These are phyloP conservation scores for Zeus faber DNA, from an alignment of 2,113 vertebrate genomes.

Conservation along the genomic window DNA sequence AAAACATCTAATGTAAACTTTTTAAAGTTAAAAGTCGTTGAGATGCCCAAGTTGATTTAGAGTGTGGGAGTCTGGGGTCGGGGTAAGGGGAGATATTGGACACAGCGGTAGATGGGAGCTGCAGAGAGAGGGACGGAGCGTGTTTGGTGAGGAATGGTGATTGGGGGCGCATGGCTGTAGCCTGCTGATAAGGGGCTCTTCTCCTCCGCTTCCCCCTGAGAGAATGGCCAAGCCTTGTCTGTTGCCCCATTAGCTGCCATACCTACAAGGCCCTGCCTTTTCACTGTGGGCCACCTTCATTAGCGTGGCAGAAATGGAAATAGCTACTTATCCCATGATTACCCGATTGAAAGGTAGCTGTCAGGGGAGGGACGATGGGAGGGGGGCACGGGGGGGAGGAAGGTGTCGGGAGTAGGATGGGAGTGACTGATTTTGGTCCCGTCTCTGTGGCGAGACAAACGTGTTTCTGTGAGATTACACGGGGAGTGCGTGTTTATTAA, in stretches of 20 bases:
- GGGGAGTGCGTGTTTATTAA: constrained; percentile 82
- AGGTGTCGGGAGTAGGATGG: constrained; percentile 50
- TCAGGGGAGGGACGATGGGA: constrained; percentile 80
- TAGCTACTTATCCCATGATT: constrained; percentile 84
- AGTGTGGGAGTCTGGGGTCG: too few species aligned
- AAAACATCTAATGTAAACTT: too few species aligned
- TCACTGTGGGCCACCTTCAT: constrained; percentile 85
- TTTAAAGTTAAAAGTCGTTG: too few species aligned
- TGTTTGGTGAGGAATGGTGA: constrained; percentile 67
- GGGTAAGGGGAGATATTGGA: too few species aligned
- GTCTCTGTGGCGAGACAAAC: constrained; percentile 81
- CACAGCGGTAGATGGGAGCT: too few species aligned
- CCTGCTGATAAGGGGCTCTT: constrained; percentile 83
- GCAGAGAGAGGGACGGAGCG: constrained; percentile 45
- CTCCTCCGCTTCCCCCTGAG: constrained; percentile 55
- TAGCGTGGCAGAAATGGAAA: constrained; percentile 83
- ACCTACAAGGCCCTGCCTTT: constrained; percentile 77
- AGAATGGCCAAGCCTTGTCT: constrained; percentile 82
- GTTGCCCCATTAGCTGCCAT: constrained; percentile 85
- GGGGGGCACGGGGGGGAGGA: not conserved
- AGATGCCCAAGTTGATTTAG: too few species aligned
- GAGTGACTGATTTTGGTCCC: constrained; percentile 83
- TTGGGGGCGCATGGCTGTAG: constrained; percentile 71
- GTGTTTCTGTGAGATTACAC: constrained; percentile 86
- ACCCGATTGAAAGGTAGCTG: constrained; percentile 94